phyloP scores from a whole-genome alignment of 2,113 vertebrate species.

The Chroicocephalus ridibundus region DNA sequence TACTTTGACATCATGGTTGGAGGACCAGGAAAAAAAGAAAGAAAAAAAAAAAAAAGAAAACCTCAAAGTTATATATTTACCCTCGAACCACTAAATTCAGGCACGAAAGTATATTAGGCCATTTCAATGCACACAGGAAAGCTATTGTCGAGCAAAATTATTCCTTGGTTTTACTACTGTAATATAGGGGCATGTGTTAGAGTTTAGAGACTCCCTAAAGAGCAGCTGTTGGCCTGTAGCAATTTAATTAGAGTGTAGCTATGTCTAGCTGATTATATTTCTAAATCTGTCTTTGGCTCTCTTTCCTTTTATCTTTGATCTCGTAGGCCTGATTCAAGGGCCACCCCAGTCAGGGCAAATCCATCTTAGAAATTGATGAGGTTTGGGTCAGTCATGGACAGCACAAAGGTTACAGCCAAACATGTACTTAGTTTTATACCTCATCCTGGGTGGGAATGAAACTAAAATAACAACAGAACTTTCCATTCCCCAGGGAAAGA shows the following conservation, averaged over 20 bases:
- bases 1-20: neutral
- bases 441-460: neutral
- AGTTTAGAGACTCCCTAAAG: constrained; percentile 20
- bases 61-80: neutral
- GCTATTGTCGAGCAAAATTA: neutral
- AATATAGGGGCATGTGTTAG: constrained; percentile 10
- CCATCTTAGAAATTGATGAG: neutral
- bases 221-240: neutral
- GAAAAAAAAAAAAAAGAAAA: neutral
- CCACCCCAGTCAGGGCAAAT: neutral
- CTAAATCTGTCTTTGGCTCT: neutral
- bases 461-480: neutral
- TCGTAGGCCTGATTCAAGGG: neutral
- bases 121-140: constrained; percentile 27
- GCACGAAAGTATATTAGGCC: neutral
- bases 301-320: neutral
- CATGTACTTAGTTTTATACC: neutral
- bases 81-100: constrained; percentile 23
- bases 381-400: neutral
- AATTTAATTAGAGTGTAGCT: neutral
- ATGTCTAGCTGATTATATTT: neutral
- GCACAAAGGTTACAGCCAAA: neutral
- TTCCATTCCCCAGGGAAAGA: neutral
- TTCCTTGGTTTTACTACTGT: constrained; percentile 23
- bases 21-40: neutral